These are phyloP conservation scores for Cheilosia soror DNA, from an alignment of 2,888 invertebrate genomes.

Conservation along the genomic window DNA sequence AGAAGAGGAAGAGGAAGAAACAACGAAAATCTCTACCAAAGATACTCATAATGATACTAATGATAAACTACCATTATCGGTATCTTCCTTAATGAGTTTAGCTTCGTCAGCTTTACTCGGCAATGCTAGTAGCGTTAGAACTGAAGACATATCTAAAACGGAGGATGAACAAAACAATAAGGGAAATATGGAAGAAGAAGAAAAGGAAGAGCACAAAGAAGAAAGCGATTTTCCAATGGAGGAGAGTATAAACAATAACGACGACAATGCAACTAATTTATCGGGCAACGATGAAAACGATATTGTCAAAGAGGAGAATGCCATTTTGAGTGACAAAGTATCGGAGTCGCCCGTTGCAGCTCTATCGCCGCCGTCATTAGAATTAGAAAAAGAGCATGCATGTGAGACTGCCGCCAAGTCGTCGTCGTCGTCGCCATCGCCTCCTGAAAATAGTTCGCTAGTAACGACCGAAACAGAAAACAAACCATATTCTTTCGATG, in stretches of 20 bases:
- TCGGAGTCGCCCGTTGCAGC: background rate
- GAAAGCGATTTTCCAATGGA: slow-evolving; percentile 10
- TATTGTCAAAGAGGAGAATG: background rate
- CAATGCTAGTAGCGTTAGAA: slow-evolving; percentile 16
- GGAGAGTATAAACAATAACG: background rate
- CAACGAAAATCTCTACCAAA: slow-evolving; percentile 33
- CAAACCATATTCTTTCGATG: slow-evolving; percentile 23
- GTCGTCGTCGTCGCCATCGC: background rate
- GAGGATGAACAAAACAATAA: slow-evolving; percentile 2
- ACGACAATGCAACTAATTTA: background rate
- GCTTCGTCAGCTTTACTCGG: slow-evolving; percentile 50
- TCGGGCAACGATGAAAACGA: background rate
- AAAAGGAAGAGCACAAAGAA: slow-evolving; percentile 13
- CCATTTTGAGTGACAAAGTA: slow-evolving; percentile 4
- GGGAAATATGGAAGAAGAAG: background rate
- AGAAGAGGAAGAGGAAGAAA: slow-evolving; percentile 46
- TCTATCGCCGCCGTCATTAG: slow-evolving; percentile 10
- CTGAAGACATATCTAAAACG: slow-evolving; percentile 7
- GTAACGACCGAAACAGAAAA: slow-evolving; percentile 9
- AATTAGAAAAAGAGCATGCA: slow-evolving; percentile 19
- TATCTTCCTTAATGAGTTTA: slow-evolving; percentile 54
- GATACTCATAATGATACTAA: slow-evolving; percentile 10
- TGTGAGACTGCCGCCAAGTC: slow-evolving; percentile 16
- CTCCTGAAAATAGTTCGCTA: slow-evolving; percentile 9
- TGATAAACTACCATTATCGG: slow-evolving; percentile 37